Evolutionary conservation across 2,888 invertebrate genomes (phyloP), one percentile per base, ranked within the genome.

Genomic region (Drosophila mettleri): DNA sequence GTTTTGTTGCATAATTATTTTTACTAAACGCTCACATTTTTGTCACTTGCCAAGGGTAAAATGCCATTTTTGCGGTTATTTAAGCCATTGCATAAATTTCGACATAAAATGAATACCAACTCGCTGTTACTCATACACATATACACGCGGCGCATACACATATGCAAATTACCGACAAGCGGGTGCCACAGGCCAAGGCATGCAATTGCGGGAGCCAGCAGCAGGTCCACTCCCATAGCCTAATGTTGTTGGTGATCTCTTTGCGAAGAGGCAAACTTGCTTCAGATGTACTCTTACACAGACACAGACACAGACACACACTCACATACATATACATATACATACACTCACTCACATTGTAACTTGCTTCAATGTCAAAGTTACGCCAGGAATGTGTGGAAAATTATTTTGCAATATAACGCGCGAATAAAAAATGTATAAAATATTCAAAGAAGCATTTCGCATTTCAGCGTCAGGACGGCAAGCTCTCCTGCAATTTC

Each of bases 1-100:
- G 67, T 41, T 38, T 45, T 61, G 67, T 67, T 74, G 70, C 71
- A 83, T 86, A 88, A 84, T 84, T 86, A 84, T 88, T 86, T 81
- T 85, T 67, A 59, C 69, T 78, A 74, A 73, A 61, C 69, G 54
- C 71, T 53, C 67, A 79, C 51, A 78, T 66, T 74, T 74, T 84
- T 84, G 81, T 75, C 87, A 75, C 88, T 84, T 71, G 54, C 63
- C 63, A 69, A 62, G 78, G 66, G 66, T 69, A 84, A 88, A 81
- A 75, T 84, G 85, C 53, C 78, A 84, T 86, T 84, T 84, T 88
- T 84, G 78, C 87, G 85, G 87, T 84, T 86, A 76, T 86, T 84
- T 88, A 84, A 88, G 75, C 88, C 66, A 81, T 88, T 88, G 84
- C 89, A 85, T 85, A 88, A 88, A 88, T 85, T 87, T 88, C 53